These are phyloP conservation scores for Platichthys stellatus DNA, from an alignment of 2,113 vertebrate species.

Conservation along the genomic window DNA sequence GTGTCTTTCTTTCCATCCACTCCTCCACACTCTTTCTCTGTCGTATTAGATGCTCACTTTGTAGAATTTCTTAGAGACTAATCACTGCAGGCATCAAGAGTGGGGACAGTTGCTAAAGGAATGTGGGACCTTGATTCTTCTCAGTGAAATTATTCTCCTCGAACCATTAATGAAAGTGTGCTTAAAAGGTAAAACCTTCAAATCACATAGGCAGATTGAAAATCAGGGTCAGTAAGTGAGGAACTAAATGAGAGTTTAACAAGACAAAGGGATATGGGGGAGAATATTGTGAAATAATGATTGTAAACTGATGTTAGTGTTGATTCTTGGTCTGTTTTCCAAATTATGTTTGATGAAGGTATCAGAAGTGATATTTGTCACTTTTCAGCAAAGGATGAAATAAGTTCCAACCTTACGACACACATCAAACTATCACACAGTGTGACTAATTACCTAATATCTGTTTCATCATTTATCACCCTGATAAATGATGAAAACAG, in stretches of 20 bases:
- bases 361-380: background rate
- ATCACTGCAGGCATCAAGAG: conserved; percentile 28
- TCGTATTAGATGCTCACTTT: conserved; percentile 31
- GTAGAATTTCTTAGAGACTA: conserved; percentile 17
- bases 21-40: background rate
- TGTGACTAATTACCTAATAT: background rate
- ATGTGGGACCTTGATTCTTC: background rate
- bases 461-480: background rate
- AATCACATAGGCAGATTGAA: conserved; percentile 36
- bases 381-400: background rate
- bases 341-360: conserved; percentile 6
- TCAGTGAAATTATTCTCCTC: conserved; percentile 30
- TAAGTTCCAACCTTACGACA: background rate
- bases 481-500: too few species aligned
- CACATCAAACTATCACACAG: background rate
- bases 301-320: background rate
- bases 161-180: conserved; percentile 13
- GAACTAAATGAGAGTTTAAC: conserved; percentile 7
- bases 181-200: conserved; percentile 35
- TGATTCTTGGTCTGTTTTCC: background rate
- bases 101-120: conserved; percentile 19
- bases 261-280: background rate
- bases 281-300: conserved; percentile 8
- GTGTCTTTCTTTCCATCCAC: background rate
- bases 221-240: conserved; percentile 25